A percentile compares a stretch with the other conserved stretches of the same genome.
Conservation (phyloP, 2,888 invertebrate species). For the Arge pagana region DNA sequence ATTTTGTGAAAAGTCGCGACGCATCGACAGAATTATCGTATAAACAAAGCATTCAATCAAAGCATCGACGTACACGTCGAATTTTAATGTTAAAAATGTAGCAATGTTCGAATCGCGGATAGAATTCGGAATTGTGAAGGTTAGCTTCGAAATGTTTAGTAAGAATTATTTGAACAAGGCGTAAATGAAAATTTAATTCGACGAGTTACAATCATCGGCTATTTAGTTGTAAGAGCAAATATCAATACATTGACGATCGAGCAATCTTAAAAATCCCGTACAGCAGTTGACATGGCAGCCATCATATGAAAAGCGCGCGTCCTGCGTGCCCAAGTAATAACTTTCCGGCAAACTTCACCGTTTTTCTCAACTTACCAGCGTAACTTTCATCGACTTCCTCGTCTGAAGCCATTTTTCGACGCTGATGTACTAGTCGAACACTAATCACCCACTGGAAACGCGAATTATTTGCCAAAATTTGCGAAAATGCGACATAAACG, state of each 20-base stretch:
- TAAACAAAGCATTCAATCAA: too few species aligned
- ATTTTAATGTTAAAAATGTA: background rate
- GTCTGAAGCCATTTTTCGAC: conserved; percentile 76
- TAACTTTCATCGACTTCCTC: conserved; percentile 86
- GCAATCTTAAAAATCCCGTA: conserved; percentile 16
- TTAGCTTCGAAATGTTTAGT: background rate
- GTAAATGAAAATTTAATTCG: background rate
- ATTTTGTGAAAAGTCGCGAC: too few species aligned
- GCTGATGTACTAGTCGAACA: conserved; percentile 22
- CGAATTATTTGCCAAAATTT: conserved; percentile 33
- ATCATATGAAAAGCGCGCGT: conserved; percentile 55
- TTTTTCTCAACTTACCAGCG: conserved; percentile 71
- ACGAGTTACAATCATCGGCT: background rate
- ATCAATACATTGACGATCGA: background rate
- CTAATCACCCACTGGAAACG: conserved; percentile 22
- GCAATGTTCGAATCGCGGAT: background rate
- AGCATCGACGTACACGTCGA: background rate
- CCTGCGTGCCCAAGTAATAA: conserved; percentile 41
- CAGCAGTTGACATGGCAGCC: conserved; percentile 50
- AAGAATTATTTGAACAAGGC: background rate
- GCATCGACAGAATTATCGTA: too few species aligned
- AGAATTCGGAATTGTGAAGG: conserved; percentile 5
- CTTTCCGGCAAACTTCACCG: conserved; percentile 35
- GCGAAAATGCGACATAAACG: conserved; percentile 44
- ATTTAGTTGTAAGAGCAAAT: background rate